These are phyloP conservation scores for Lichenostomus cassidix DNA, from an alignment of 2,113 vertebrate genomes.

Conservation along the genomic window DNA sequence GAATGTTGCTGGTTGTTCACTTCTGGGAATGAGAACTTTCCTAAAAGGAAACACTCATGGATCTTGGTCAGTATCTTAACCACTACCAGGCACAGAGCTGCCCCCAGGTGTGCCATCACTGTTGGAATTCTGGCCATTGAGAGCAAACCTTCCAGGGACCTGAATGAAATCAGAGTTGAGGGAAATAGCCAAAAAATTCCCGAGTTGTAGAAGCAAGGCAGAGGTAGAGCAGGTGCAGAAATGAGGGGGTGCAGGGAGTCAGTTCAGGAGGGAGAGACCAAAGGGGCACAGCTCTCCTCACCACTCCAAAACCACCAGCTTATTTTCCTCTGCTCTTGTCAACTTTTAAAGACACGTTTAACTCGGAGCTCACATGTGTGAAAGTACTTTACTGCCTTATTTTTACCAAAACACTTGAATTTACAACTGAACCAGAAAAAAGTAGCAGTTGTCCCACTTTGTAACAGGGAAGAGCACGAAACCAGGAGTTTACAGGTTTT, in stretches of 20 bases:
- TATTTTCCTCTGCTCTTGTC: background rate
- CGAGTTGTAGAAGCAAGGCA: fast-evolving
- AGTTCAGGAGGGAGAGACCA: background rate
- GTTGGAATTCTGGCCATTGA: fast-evolving
- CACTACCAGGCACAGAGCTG: fast-evolving
- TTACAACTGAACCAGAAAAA: no score
- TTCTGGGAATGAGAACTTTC: background rate
- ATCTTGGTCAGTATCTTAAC: fast-evolving
- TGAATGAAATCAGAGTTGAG: fast-evolving
- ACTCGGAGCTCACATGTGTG: fast-evolving
- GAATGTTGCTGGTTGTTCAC: background rate
- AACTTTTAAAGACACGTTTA: fast-evolving
- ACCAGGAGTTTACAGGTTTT: fast-evolving
- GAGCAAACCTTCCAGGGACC: background rate
- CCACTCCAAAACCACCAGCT: fast-evolving
- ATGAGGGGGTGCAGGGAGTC: fast-evolving
- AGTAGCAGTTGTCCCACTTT: background rate
- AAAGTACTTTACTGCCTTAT: background rate
- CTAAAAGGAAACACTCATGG: fast-evolving
- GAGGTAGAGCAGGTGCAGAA: background rate
- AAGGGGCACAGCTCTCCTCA: background rate
- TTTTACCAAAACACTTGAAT: background rate
- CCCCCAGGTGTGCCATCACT: fast-evolving
- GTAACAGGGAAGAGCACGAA: background rate
- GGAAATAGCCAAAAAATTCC: background rate